Conservation (phyloP, 2,888 invertebrate species). For the Drosophila siamana region DNA sequence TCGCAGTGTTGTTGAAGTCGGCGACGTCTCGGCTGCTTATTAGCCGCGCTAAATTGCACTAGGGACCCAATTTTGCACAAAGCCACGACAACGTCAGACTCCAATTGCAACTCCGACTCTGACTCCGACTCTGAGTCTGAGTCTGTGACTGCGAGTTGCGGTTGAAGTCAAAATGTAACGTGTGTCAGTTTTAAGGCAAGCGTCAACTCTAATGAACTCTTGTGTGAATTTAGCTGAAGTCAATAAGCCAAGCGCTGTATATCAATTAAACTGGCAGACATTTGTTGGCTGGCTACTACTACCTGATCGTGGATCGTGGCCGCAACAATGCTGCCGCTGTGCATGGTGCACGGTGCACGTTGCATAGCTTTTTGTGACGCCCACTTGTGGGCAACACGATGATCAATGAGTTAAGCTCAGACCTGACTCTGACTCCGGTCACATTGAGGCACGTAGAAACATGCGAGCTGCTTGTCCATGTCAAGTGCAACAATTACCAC, state of each 20-base stretch:
- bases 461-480: slow-evolving; percentile 76
- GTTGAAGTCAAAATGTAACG: slow-evolving; percentile 73
- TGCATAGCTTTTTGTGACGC: slow-evolving; percentile 55
- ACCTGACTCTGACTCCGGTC: slow-evolving; percentile 47
- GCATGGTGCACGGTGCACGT: no score
- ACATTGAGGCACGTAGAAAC: slow-evolving; percentile 77
- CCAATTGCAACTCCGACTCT: neutral
- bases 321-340: neutral
- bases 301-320: slow-evolving; percentile 42
- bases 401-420: slow-evolving; percentile 67
- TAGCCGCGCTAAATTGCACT: slow-evolving; percentile 81
- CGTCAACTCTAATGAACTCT: slow-evolving; percentile 82
- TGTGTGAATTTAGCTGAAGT: slow-evolving; percentile 81
- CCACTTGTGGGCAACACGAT: slow-evolving; percentile 70
- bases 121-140: slow-evolving; percentile 11
- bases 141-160: slow-evolving; percentile 27
- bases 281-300: slow-evolving; percentile 45
- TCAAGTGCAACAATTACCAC: slow-evolving; percentile 79
- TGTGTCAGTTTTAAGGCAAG: slow-evolving; percentile 82
- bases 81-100: slow-evolving; percentile 65
- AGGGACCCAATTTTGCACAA: slow-evolving; percentile 80
- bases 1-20: slow-evolving; percentile 62
- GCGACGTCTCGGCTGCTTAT: slow-evolving; percentile 80
- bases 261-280: slow-evolving; percentile 78
- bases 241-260: slow-evolving; percentile 77